phyloP scores from a whole-genome alignment of 2,797 vertebrate genomes.

The Amniataba percoides region DNA sequence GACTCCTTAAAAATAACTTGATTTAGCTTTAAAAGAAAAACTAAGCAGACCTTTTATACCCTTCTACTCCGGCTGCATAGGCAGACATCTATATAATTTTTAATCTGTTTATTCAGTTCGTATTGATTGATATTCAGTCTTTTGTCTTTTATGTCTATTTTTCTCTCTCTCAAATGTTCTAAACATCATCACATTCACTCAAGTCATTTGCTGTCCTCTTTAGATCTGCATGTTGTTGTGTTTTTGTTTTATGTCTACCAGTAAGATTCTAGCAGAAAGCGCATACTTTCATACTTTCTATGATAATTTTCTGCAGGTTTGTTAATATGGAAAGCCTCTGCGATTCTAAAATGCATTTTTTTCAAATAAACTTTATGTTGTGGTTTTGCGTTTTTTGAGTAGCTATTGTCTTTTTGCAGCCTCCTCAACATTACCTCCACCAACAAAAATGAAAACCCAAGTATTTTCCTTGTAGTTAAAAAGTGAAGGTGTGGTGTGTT shows the following conservation, averaged over 20 bases:
- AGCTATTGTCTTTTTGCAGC: background rate
- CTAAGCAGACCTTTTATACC: background rate
- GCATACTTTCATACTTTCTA: background rate
- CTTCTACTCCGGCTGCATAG: background rate
- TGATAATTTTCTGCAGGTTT: background rate
- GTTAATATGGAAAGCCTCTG: background rate
- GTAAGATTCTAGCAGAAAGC: background rate
- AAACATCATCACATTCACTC: background rate
- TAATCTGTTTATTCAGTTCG: background rate
- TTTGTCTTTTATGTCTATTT: background rate
- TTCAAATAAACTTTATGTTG: background rate
- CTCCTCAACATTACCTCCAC: background rate
- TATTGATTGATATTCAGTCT: background rate
- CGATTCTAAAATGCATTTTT: constrained; percentile 3
- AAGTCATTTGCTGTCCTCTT: background rate
- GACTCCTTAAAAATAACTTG: background rate
- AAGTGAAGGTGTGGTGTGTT: constrained; percentile 64
- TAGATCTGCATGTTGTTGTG: background rate
- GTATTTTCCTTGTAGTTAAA: background rate
- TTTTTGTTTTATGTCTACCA: background rate
- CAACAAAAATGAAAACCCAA: constrained; percentile 1
- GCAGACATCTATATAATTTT: background rate
- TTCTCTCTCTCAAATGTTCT: background rate
- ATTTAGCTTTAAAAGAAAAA: background rate
- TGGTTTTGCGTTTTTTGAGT: background rate